Evolutionary conservation across 2,113 vertebrate species (phyloP).

Genomic region (Lynx canadensis): DNA sequence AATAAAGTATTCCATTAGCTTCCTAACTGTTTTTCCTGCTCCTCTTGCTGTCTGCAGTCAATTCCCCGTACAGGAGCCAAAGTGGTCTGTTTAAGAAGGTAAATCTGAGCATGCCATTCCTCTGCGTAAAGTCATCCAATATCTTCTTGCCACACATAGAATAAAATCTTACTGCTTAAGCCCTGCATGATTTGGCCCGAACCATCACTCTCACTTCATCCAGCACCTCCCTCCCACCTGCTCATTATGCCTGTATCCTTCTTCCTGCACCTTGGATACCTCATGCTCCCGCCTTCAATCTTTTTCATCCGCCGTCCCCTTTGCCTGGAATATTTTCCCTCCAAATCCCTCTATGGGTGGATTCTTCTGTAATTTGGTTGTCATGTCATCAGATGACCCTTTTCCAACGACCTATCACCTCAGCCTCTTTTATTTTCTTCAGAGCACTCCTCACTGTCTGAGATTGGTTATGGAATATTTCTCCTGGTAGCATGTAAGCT

Average conservation of each 20-base stretch:
- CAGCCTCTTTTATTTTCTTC: not conserved
- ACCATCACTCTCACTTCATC: no score
- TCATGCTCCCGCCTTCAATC: not conserved
- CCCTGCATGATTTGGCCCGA: no score
- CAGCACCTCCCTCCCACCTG: accelerated
- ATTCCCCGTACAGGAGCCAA: not conserved
- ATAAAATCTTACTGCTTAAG: not conserved
- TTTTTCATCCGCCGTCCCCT: not conserved
- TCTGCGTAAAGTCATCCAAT: not conserved
- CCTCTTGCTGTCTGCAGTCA: not conserved
- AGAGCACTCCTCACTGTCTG: not conserved
- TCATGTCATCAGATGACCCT: not conserved
- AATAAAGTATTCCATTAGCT: not conserved
- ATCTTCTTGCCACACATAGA: not conserved
- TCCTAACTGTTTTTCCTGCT: not conserved
- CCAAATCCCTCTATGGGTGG: not conserved
- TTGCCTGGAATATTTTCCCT: not conserved
- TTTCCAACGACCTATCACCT: not conserved
- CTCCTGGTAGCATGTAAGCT: not conserved
- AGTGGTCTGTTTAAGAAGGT: not conserved
- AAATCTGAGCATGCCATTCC: not conserved
- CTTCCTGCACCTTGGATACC: not conserved
- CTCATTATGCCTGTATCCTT: accelerated
- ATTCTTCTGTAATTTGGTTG: not conserved
- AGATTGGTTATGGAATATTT: not conserved